Percentiles rank a stretch among this genome's conserved stretches.
These are phyloP conservation scores for Chaetodon trifasciatus DNA, from an alignment of 2,797 vertebrate genomes.

Conservation along the genomic window DNA sequence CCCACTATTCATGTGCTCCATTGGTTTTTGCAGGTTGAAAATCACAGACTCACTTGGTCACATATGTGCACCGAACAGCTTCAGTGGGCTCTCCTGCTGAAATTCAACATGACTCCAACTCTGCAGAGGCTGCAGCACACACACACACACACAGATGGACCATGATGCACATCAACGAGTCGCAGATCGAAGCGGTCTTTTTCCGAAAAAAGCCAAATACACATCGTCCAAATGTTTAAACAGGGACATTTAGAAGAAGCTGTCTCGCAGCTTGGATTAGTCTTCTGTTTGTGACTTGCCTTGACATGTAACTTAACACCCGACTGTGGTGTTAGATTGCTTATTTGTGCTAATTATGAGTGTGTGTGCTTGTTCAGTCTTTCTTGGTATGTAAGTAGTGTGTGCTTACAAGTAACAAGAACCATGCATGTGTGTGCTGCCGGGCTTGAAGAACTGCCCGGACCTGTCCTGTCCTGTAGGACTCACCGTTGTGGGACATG, in stretches of 20 bases:
- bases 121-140: background rate
- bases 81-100: constrained; percentile 23
- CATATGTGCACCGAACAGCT: constrained; percentile 4
- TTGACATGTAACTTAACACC: constrained; percentile 44
- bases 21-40: background rate
- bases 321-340: constrained; percentile 24
- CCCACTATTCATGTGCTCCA: background rate
- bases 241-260: background rate
- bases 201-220: background rate
- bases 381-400: constrained; percentile 19
- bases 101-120: background rate
- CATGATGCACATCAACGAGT: background rate
- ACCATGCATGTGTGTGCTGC: background rate
- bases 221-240: background rate
- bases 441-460: background rate
- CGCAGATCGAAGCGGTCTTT: background rate
- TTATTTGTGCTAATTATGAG: constrained; percentile 41
- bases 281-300: constrained; percentile 13
- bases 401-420: constrained; percentile 40
- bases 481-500: constrained; percentile 99
- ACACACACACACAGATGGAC: background rate
- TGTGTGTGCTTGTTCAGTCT: constrained; percentile 6
- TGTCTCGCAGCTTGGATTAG: background rate
- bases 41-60: background rate
- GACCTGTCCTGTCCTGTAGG: background rate